Conservation (phyloP, 2,113 vertebrate species). For the Eurystomus gularis region DNA sequence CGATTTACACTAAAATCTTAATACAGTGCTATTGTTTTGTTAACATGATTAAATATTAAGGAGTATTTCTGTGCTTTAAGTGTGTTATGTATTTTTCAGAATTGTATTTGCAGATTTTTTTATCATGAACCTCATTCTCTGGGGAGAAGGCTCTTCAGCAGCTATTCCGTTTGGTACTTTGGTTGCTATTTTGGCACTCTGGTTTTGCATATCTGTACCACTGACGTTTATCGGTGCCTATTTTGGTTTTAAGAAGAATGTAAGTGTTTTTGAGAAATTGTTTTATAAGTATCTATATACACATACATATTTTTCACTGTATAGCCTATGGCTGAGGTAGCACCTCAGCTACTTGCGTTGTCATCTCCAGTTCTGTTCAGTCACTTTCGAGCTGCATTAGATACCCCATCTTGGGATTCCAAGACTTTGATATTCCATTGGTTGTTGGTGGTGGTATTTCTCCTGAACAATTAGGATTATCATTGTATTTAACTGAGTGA, state of each 20-base stretch:
- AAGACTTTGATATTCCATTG: neutral
- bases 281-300: neutral
- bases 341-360: neutral
- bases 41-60: neutral
- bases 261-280: conserved; percentile 67
- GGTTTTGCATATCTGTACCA: conserved; percentile 98
- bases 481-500: neutral
- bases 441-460: neutral
- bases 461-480: fast-evolving
- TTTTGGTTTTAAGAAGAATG: conserved; percentile 96
- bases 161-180: conserved; percentile 95
- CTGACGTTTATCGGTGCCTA: conserved; percentile 95
- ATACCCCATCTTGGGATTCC: neutral
- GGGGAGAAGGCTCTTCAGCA: conserved; percentile 97
- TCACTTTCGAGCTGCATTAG: neutral
- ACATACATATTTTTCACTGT: neutral
- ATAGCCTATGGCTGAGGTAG: neutral
- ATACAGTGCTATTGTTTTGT: neutral
- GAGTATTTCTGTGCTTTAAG: conserved; percentile 1
- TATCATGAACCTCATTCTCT: conserved; percentile 97
- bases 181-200: conserved; percentile 93
- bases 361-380: neutral
- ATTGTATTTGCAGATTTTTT: conserved; percentile 99
- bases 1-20: neutral
- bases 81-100: conserved; percentile 75